Evolutionary conservation across 2,113 vertebrate genomes (phyloP), one percentile per base, ranked within the genome.

Genomic region (Pachypanchax playfairii): DNA sequence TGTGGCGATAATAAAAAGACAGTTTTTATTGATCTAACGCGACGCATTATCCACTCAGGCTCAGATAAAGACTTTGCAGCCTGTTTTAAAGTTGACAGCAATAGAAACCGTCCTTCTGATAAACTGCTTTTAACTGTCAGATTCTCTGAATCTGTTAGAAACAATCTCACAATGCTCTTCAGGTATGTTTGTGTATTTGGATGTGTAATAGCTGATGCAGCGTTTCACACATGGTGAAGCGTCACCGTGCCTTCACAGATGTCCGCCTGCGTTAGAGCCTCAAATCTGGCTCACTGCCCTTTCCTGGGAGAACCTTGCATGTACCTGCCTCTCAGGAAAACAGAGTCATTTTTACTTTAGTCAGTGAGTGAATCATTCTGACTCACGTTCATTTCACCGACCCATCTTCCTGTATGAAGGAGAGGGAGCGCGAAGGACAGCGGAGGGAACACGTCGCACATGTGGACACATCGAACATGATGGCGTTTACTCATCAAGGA

Each of bases 351-450:
- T 73, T 51, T 1, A 6, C 71, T 83, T 35, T 64, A 25, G 64
- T 75, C 56, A 65, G 24, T 33, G 13, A 52, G 54, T 83, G 68
- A 82, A 50, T 82, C 65, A 82, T 46, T 47, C 67, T 70, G 73
- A 86, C 66, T 79, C 52, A 58, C 33, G 26, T 33, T 38, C 26
- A 47, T 66, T 68, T 24, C 22, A 12, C 22, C 20, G 1, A 38
- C 26, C 42, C 3, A 11, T 57, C 42, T 63, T 49, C 7, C 11
- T 39, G 13, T 44, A n/a, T 15, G 26, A 10, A 12, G 21, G 15
- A 47, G 29, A 21, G 11, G 20, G 26, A 28, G 42, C 18, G 13
- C 3, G 33, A 24, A 4, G 4, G 22, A 55, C 36, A 22, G 11
- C 3, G 28, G n/a, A 6, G 5, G 25, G 48, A 9, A 20, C 14